These are phyloP conservation scores for Rhadinocentrus ornatus DNA, from an alignment of 2,797 vertebrate genomes.

Conservation along the genomic window DNA sequence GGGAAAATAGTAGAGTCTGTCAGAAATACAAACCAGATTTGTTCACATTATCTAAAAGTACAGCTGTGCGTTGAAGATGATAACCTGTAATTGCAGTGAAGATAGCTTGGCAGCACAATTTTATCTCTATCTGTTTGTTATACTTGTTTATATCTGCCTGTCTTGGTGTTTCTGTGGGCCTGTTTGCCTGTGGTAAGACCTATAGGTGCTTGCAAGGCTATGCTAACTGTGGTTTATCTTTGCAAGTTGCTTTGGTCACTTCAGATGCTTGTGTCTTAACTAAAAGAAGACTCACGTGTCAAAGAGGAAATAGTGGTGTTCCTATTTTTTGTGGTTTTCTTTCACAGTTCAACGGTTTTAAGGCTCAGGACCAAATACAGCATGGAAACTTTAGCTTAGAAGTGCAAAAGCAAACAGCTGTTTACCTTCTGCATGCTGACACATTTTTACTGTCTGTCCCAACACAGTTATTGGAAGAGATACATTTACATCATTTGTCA, in stretches of 20 bases:
- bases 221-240: constrained; percentile 11
- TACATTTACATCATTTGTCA: constrained; percentile 55
- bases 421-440: constrained; percentile 48
- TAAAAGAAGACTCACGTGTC: constrained; percentile 58
- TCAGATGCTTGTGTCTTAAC: constrained; percentile 42
- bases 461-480: constrained; percentile 30
- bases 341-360: constrained; percentile 61
- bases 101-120: constrained; percentile 16
- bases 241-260: constrained; percentile 47
- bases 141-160: constrained; percentile 22
- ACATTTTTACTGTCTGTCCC: constrained; percentile 54
- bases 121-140: constrained; percentile 38
- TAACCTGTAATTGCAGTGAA: constrained; percentile 15
- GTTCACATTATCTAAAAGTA: constrained; percentile 34
- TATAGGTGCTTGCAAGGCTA: constrained; percentile 6
- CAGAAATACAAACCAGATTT: constrained; percentile 20
- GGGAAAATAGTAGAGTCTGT: constrained; percentile 1
- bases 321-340: constrained; percentile 51
- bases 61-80: constrained; percentile 12
- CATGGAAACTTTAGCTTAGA: constrained; percentile 63
- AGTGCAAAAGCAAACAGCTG: constrained; percentile 46
- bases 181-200: constrained; percentile 25
- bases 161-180: constrained; percentile 15
- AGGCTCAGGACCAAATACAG: constrained; percentile 57
- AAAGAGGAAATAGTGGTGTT: constrained; percentile 75